Evolutionary conservation across 2,888 invertebrate genomes (phyloP).

Genomic region (Caenorhabditis afra): DNA sequence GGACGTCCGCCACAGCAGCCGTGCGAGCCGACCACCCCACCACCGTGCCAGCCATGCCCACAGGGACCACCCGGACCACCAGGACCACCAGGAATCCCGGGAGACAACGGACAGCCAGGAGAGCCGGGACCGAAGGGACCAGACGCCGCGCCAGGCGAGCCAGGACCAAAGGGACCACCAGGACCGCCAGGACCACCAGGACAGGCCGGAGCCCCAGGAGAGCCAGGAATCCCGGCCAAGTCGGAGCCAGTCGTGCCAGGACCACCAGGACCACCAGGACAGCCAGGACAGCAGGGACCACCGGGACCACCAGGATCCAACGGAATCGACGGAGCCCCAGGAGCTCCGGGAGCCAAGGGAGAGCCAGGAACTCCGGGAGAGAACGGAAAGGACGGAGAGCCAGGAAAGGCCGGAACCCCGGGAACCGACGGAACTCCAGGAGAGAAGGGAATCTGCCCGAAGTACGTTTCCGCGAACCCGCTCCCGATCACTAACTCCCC

Average conservation of each 20-base stretch:
- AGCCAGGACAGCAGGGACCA: conserved; percentile 70
- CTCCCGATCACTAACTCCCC: neutral
- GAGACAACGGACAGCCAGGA: conserved; percentile 72
- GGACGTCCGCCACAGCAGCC: conserved; percentile 73
- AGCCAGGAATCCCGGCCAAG: conserved; percentile 69
- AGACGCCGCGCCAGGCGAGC: conserved; percentile 72
- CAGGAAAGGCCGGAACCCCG: conserved; percentile 70
- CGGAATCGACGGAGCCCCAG: conserved; percentile 72
- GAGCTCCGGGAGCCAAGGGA: conserved; percentile 70
- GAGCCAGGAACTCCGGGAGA: conserved; percentile 70
- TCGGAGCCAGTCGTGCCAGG: conserved; percentile 71
- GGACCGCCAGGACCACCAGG: conserved; percentile 71
- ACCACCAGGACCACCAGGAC: conserved; percentile 72
- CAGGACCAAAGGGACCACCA: conserved; percentile 75
- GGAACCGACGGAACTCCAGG: conserved; percentile 69
- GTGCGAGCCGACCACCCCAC: conserved; percentile 73
- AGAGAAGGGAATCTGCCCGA: conserved; percentile 75
- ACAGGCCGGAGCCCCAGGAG: conserved; percentile 72
- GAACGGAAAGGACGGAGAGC: conserved; percentile 69
- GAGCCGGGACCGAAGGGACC: conserved; percentile 72
- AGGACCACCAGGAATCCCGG: conserved; percentile 72
- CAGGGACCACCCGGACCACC: conserved; percentile 74
- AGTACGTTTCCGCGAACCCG: conserved; percentile 49
- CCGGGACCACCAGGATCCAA: conserved; percentile 70
- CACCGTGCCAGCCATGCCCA: conserved; percentile 75